These are phyloP conservation scores for Pyrgus malvae DNA, from an alignment of 2,888 invertebrate species.

Conservation along the genomic window DNA sequence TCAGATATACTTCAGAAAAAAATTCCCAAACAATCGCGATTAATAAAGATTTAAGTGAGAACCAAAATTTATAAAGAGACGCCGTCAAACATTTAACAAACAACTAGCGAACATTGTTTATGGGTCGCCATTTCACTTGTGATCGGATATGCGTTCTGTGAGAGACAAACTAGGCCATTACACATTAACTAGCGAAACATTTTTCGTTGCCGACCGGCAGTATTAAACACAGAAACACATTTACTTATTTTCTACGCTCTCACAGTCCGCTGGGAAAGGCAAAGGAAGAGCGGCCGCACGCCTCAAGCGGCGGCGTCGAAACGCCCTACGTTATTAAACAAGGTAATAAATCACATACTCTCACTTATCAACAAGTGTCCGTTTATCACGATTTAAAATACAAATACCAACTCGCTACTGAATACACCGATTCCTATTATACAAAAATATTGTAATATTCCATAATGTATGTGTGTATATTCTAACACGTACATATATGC, in stretches of 20 bases:
- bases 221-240: slow-evolving; percentile 5
- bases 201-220: slow-evolving; percentile 20
- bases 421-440: slow-evolving; percentile 75
- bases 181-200: slow-evolving; percentile 20
- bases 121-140: background rate
- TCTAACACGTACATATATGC: slow-evolving; percentile 52
- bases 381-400: slow-evolving; percentile 65
- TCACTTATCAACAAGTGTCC: slow-evolving; percentile 58
- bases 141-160: slow-evolving; percentile 5
- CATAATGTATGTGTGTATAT: slow-evolving; percentile 73
- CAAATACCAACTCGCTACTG: slow-evolving; percentile 75
- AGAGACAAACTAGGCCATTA: slow-evolving; percentile 23
- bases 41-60: slow-evolving; percentile 8
- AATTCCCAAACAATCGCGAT: slow-evolving; percentile 1
- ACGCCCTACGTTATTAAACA: slow-evolving; percentile 51
- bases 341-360: slow-evolving; percentile 60
- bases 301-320: slow-evolving; percentile 60
- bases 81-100: slow-evolving; percentile 12
- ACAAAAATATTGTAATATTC: slow-evolving; percentile 78
- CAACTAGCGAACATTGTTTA: slow-evolving; percentile 15
- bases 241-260: slow-evolving; percentile 11
- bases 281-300: slow-evolving; percentile 67
- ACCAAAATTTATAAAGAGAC: slow-evolving; percentile 9
- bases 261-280: slow-evolving; percentile 13
- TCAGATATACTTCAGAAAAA: slow-evolving; percentile 2